phyloP scores from a whole-genome alignment of 2,888 invertebrate genomes.

The Mactromeris polynyma region DNA sequence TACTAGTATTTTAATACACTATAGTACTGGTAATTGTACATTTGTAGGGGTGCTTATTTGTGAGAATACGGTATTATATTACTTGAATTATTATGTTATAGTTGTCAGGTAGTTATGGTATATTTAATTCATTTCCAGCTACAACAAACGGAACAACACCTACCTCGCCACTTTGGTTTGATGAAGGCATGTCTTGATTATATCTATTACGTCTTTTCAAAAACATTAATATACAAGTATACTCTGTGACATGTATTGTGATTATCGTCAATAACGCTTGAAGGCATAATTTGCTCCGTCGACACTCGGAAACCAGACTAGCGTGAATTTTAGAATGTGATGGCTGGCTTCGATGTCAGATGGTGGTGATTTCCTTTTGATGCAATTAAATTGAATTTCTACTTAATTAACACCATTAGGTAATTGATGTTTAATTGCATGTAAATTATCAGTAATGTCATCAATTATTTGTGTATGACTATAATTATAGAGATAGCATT shows the following conservation, averaged over 20 bases:
- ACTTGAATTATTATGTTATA: not conserved
- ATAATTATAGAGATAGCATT: no score
- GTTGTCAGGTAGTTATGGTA: not conserved
- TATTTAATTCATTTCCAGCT: conserved; percentile 47
- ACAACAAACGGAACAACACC: conserved; percentile 48
- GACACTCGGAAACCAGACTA: not conserved
- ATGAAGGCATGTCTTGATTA: conserved; percentile 69
- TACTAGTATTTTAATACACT: conserved; percentile 6
- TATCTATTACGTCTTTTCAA: not conserved
- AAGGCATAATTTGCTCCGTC: conserved; percentile 14
- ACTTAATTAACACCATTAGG: not conserved
- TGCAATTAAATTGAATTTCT: not conserved
- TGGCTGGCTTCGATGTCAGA: not conserved
- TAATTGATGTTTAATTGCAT: not conserved
- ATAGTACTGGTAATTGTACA: not conserved
- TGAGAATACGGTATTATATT: not conserved
- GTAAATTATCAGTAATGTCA: not conserved
- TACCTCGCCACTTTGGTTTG: conserved; percentile 67
- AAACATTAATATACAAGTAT: conserved; percentile 2
- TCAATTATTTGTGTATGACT: no score
- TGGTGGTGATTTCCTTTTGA: not conserved
- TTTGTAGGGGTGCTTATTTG: not conserved
- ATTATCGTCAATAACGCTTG: not conserved
- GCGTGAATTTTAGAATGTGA: not conserved
- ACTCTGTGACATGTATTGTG: conserved; percentile 20